These are phyloP conservation scores for Carpatolechia fugitivella DNA, from an alignment of 2,888 invertebrate species.

Conservation along the genomic window DNA sequence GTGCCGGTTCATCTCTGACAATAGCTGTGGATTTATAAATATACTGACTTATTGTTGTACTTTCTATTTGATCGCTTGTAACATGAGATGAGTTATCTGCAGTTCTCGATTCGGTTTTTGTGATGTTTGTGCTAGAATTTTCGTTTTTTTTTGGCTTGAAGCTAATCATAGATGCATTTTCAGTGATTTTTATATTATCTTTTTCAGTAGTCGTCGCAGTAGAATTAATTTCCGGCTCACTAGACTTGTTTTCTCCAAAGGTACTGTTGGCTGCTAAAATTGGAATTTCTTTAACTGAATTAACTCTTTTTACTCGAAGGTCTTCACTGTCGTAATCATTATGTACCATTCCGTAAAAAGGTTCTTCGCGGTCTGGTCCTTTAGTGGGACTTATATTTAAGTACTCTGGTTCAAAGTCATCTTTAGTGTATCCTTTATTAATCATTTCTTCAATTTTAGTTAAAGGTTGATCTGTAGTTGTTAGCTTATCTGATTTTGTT, in stretches of 20 bases:
- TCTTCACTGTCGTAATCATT: constrained; percentile 61
- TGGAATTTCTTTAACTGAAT: constrained; percentile 26
- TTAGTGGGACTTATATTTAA: constrained; percentile 51
- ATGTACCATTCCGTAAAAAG: constrained; percentile 53
- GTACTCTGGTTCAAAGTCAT: constrained; percentile 69
- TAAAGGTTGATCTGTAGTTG: constrained; percentile 46
- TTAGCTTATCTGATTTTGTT: constrained; percentile 39
- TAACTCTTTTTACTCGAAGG: constrained; percentile 55
- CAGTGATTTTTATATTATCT: not conserved
- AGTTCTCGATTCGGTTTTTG: too few species aligned
- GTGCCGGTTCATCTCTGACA: constrained; percentile 45
- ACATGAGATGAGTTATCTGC: not conserved
- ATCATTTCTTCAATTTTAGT: constrained; percentile 54
- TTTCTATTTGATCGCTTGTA: constrained; percentile 36
- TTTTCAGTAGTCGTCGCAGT: not conserved
- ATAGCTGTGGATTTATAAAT: constrained; percentile 55
- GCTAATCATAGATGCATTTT: not conserved
- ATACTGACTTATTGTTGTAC: constrained; percentile 58
- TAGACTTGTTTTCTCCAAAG: not conserved
- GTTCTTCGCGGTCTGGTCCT: constrained; percentile 48
- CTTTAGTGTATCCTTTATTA: constrained; percentile 43
- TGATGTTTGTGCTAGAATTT: too few species aligned
- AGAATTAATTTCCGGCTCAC: not conserved
- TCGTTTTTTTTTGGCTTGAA: too few species aligned
- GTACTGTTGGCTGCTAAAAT: not conserved